These are phyloP conservation scores for Acromyrmex echinatior DNA, from an alignment of 1,140 invertebrate genomes.

Conservation along the genomic window DNA sequence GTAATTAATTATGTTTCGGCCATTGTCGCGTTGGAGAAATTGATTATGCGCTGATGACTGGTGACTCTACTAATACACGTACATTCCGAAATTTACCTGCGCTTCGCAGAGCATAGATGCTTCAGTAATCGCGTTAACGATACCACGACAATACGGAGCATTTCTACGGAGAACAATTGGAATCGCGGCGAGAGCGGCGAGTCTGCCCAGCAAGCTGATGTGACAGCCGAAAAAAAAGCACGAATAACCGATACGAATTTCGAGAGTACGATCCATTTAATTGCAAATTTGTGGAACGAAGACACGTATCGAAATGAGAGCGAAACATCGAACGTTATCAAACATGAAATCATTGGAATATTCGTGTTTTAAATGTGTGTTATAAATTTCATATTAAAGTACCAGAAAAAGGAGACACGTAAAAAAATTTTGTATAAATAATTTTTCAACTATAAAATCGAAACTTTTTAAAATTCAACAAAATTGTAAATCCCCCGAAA, in stretches of 20 bases:
- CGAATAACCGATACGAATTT: conserved; percentile 7
- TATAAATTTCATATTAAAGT: neutral
- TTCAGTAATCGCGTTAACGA: conserved; percentile 70
- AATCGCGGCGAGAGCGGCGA: conserved; percentile 7
- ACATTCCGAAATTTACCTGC: conserved; percentile 28
- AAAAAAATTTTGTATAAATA: neutral
- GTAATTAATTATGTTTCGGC: conserved; percentile 66
- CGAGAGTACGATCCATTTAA: conserved; percentile 41
- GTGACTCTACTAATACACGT: conserved; percentile 37
- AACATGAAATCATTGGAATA: neutral
- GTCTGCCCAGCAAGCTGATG: conserved; percentile 11
- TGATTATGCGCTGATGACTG: conserved; percentile 67
- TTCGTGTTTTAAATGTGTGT: neutral
- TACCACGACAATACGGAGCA: conserved; percentile 52
- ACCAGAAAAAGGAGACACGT: neutral
- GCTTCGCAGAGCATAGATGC: neutral
- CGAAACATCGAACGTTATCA: neutral
- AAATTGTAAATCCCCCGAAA: neutral
- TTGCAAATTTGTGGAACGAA: conserved; percentile 32
- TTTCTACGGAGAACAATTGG: conserved; percentile 66
- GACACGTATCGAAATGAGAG: conserved; percentile 1
- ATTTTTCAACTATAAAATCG: neutral
- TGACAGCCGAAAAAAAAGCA: neutral
- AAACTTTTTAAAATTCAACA: neutral
- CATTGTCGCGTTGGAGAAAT: conserved; percentile 65